Conservation (phyloP, 2,113 vertebrate species). For the Clarias magur region DNA sequence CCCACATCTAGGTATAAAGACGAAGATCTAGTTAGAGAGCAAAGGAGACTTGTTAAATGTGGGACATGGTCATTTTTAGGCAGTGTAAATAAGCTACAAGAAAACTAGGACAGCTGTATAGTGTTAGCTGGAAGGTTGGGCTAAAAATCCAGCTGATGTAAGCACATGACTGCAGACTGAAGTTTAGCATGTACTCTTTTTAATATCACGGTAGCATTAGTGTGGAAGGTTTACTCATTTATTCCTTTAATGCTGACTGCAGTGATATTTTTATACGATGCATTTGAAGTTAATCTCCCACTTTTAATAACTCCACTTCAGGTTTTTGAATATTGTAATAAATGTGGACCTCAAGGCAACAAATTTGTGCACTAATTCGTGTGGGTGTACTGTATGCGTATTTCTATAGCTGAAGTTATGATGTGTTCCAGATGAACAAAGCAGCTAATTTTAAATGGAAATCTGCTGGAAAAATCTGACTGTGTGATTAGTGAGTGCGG, state of each 20-base stretch:
- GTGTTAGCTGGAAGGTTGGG: not conserved
- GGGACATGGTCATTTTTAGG: not conserved
- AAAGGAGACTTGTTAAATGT: not conserved
- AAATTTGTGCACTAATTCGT: not conserved
- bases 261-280: conserved; percentile 33
- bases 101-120: conserved; percentile 2
- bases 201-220: conserved; percentile 15
- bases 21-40: not conserved
- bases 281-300: conserved; percentile 29
- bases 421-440: conserved; percentile 38
- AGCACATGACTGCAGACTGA: conserved; percentile 35
- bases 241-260: conserved; percentile 38
- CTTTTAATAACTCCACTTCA: conserved; percentile 33
- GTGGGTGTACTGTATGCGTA: not conserved
- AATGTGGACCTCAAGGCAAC: not conserved
- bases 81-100: conserved; percentile 28
- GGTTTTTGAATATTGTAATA: not conserved
- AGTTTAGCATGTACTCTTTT: not conserved
- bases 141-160: conserved; percentile 28
- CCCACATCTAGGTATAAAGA: not conserved
- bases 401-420: not conserved
- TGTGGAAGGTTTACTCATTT: conserved; percentile 18
- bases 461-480: conserved; percentile 36
- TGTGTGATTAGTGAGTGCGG: conserved; percentile 43
- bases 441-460: conserved; percentile 47